A percentile compares a stretch with the other conserved stretches of the same genome.
Conservation (phyloP, 2,113 vertebrate genomes). For the Apus apus region DNA sequence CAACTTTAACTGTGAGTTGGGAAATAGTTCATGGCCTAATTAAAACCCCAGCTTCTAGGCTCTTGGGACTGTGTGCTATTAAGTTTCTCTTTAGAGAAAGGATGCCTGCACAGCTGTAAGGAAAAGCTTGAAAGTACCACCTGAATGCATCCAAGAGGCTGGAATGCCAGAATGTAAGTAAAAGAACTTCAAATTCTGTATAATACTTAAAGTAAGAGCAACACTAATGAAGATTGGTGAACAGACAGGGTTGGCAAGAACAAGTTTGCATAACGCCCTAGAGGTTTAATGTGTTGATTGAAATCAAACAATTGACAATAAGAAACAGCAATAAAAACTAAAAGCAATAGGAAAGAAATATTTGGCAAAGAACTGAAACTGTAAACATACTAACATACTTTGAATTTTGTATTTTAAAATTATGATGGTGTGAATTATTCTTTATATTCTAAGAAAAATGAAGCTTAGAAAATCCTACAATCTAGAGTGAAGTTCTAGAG, state of each 20-base stretch:
- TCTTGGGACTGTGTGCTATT: not conserved
- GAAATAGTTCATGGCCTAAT: conserved; percentile 19
- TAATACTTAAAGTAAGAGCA: not conserved
- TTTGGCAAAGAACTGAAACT: not conserved
- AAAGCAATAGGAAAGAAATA: not conserved
- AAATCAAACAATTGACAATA: conserved; percentile 22
- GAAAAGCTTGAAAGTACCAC: not conserved
- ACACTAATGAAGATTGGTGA: not conserved
- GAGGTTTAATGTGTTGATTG: not conserved
- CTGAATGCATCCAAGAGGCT: not conserved
- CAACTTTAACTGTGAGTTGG: not conserved
- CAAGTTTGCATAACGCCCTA: not conserved
- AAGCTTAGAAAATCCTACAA: not conserved
- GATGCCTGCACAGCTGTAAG: not conserved
- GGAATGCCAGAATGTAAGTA: not conserved
- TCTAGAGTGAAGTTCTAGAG: not conserved
- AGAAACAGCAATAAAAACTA: not conserved
- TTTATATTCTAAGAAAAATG: not conserved
- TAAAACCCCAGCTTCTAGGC: not conserved
- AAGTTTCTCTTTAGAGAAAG: not conserved
- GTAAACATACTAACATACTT: not conserved
- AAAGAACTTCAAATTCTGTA: not conserved
- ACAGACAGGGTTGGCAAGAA: not conserved
- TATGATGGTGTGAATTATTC: not conserved
- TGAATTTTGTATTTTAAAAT: not conserved